phyloP scores from a whole-genome alignment of 1,140 invertebrate species.

The Lordiphosa mommai region DNA sequence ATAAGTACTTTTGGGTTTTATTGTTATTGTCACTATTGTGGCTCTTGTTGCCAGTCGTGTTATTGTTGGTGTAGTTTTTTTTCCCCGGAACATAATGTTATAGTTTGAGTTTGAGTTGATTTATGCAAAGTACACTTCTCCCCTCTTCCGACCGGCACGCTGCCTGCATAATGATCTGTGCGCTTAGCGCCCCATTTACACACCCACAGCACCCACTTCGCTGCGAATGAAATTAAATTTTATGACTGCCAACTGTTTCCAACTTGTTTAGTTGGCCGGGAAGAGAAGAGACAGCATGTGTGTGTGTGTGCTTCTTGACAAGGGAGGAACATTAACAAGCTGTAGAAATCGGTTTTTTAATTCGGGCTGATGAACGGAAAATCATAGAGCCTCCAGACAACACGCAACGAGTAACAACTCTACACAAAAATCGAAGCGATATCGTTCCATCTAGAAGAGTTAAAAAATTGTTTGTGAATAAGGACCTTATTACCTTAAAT shows the following conservation, averaged over 20 bases:
- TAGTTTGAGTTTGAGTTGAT: constrained; percentile 13
- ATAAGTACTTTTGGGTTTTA: constrained; percentile 46
- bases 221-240: neutral
- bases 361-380: too few relatives aligned
- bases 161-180: constrained; percentile 1
- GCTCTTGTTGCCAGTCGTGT: too few relatives aligned
- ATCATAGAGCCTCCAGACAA: too few relatives aligned
- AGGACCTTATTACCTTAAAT: too few relatives aligned
- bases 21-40: constrained; percentile 43
- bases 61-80: constrained; percentile 13
- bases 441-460: too few relatives aligned
- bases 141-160: neutral
- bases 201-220: neutral
- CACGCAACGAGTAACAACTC: too few relatives aligned
- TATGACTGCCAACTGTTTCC: constrained; percentile 5
- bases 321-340: too few relatives aligned
- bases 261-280: neutral
- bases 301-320: too few relatives aligned
- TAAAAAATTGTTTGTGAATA: too few relatives aligned
- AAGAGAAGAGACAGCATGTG: neutral
- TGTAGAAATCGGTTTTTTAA: too few relatives aligned
- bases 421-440: too few relatives aligned
- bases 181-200: neutral
- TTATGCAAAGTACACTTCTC: constrained; percentile 21
- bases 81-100: constrained; percentile 3